Conservation (phyloP, 2,888 invertebrate genomes). For the Andrena fulva region DNA sequence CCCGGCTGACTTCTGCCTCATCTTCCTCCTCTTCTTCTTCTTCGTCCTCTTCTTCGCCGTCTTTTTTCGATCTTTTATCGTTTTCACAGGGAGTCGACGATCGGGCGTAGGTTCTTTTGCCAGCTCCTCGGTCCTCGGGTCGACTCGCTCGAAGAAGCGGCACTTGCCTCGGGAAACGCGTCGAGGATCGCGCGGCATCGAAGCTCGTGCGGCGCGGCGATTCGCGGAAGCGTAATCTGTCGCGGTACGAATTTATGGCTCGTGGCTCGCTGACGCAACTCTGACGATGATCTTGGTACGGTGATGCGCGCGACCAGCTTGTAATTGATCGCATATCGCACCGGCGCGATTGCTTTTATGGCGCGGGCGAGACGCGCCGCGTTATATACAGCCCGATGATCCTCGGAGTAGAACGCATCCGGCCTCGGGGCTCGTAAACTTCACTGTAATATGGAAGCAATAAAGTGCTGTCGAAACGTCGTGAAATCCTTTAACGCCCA, state of each 20-base stretch:
- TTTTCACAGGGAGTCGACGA: slow-evolving; percentile 11
- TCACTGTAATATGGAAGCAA: slow-evolving; percentile 58
- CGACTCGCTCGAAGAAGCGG: background rate
- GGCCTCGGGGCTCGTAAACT: slow-evolving; percentile 53
- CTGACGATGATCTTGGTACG: slow-evolving; percentile 58
- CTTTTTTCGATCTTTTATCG: background rate
- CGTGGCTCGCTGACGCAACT: background rate
- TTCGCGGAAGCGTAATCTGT: background rate
- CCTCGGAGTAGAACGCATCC: slow-evolving; percentile 38
- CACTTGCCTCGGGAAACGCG: background rate
- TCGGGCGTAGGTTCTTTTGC: background rate
- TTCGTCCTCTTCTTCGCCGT: no score
- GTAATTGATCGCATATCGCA: slow-evolving; percentile 77
- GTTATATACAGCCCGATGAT: slow-evolving; percentile 44
- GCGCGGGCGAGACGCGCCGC: slow-evolving; percentile 17
- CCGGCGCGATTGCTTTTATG: slow-evolving; percentile 71
- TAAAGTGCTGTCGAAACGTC: slow-evolving; percentile 64
- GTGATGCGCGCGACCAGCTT: slow-evolving; percentile 63
- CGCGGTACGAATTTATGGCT: slow-evolving; percentile 12
- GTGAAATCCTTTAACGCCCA: slow-evolving; percentile 56
- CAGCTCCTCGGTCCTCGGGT: background rate
- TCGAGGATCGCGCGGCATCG: background rate
- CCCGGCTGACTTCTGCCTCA: slow-evolving; percentile 2
- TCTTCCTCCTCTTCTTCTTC: background rate
- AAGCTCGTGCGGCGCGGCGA: background rate